These are phyloP conservation scores for Pseudochromis fuscus DNA, from an alignment of 2,797 vertebrate species.

Conservation along the genomic window DNA sequence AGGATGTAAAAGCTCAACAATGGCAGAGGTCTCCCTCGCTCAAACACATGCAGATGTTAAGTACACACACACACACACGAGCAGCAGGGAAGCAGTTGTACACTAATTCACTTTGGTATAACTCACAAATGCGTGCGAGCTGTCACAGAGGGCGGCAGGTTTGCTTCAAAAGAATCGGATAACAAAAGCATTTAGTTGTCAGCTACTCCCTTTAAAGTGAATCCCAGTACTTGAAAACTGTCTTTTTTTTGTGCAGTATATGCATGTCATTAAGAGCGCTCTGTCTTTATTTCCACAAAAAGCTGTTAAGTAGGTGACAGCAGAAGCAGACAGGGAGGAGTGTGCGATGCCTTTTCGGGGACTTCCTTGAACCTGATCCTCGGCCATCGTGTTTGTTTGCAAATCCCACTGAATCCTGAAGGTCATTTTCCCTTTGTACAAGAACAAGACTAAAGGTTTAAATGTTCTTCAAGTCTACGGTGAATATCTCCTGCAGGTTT, in stretches of 20 bases:
- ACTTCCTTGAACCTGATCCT: constrained; percentile 54
- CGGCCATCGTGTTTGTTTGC: constrained; percentile 7
- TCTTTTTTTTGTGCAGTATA: constrained; percentile 20
- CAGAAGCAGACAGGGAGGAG: constrained; percentile 24
- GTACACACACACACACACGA: constrained; percentile 28
- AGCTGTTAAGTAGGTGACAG: constrained; percentile 40
- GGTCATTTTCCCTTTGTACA: no score
- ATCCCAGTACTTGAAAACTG: constrained; percentile 39
- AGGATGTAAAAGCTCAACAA: constrained; percentile 80
- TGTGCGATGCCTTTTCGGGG: constrained; percentile 30
- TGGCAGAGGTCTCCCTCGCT: constrained; percentile 74
- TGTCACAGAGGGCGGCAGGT: constrained; percentile 51
- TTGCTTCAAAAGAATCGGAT: constrained; percentile 65
- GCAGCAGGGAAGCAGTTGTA: constrained; percentile 18
- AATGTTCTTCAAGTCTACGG: neutral
- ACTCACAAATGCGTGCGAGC: constrained; percentile 29
- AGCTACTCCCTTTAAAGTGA: constrained; percentile 67
- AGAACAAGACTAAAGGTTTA: no score
- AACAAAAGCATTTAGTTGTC: constrained; percentile 72
- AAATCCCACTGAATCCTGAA: constrained; percentile 12
- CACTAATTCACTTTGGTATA: constrained; percentile 47
- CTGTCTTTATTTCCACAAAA: constrained; percentile 17
- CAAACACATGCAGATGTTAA: constrained; percentile 47
- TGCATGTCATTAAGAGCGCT: constrained; percentile 37
- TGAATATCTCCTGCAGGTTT: neutral